Conservation (phyloP, 1,140 invertebrate genomes). For the Venturia canescens region DNA sequence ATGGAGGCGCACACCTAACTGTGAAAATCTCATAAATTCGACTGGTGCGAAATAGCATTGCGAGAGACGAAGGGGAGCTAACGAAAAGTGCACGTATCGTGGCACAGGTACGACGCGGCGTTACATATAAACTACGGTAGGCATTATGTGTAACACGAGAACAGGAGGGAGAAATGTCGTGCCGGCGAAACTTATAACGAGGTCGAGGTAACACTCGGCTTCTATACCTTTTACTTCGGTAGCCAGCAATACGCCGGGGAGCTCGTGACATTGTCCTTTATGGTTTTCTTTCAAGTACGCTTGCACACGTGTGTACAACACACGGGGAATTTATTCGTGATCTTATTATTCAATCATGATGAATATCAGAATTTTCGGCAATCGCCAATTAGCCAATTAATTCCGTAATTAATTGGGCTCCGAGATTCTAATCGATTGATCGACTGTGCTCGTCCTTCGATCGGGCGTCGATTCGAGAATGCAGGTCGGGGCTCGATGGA, state of each 20-base stretch:
- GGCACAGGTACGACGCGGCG: not conserved
- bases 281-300: constrained; percentile 20
- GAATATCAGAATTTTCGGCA: not conserved
- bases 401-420: not conserved
- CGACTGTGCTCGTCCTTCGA: not conserved
- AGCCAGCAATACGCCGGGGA: not conserved
- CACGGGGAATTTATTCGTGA: not conserved
- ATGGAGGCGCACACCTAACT: not conserved
- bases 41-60: constrained; percentile 2
- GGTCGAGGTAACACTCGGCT: constrained; percentile 26
- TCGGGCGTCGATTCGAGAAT: too few relatives aligned
- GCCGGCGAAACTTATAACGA: constrained; percentile 21
- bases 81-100: not conserved
- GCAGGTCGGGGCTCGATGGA: too few relatives aligned
- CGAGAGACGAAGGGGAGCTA: not conserved
- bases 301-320: not conserved
- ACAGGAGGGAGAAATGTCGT: not conserved
- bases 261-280: constrained; percentile 19
- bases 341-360: not conserved
- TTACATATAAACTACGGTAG: not conserved
- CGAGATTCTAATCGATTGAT: not conserved
- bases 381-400: not conserved
- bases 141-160: constrained; percentile 29
- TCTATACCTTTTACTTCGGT: not conserved
- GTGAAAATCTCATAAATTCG: constrained; percentile 11